These are phyloP conservation scores for Manis pentadactyla DNA, from an alignment of 2,797 vertebrate species.

Conservation along the genomic window DNA sequence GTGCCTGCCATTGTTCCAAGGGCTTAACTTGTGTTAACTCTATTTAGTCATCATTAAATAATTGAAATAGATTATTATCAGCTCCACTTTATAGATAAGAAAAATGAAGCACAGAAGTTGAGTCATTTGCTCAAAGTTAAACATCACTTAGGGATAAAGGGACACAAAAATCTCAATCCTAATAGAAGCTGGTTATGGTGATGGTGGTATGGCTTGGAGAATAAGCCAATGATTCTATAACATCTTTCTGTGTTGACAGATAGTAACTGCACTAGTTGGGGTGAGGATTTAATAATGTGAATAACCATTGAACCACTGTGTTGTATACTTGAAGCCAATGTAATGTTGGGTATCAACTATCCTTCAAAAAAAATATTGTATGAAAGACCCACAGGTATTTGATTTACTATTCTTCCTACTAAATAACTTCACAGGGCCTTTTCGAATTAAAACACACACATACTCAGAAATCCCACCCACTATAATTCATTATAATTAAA, in stretches of 20 bases:
- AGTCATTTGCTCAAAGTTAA: background rate
- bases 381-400: background rate
- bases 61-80: background rate
- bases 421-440: background rate
- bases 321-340: no score
- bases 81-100: background rate
- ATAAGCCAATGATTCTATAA: no score
- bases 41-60: background rate
- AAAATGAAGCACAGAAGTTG: background rate
- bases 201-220: no score
- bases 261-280: no score
- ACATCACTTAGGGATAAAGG: background rate
- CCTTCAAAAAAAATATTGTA: background rate
- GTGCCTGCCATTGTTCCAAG: background rate
- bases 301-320: no score
- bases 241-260: no score
- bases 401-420: background rate
- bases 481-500: constrained; percentile 32
- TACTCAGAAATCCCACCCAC: background rate
- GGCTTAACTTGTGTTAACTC: background rate
- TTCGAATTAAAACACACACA: background rate
- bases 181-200: no score
- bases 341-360: no score
- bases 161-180: no score
- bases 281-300: no score